Conservation (phyloP, 1,140 invertebrate genomes). For the Metopolophium dirhodum region DNA sequence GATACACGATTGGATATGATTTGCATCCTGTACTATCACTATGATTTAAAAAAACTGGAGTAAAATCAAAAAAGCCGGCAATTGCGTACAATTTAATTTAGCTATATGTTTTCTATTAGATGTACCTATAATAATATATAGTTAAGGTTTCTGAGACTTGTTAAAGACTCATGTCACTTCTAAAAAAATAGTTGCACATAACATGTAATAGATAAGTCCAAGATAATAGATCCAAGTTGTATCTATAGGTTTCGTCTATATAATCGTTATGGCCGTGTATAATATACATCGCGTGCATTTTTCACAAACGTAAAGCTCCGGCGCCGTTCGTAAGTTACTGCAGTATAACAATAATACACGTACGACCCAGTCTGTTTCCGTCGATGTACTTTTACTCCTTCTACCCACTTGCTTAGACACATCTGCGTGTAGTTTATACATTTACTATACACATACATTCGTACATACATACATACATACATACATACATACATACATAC, state of each 20-base stretch:
- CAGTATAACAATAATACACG: background rate
- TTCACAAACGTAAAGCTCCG: background rate
- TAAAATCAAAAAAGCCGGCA: background rate
- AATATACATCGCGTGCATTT: background rate
- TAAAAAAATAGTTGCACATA: background rate
- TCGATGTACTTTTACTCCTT: background rate
- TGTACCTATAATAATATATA: too few relatives aligned
- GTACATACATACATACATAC: too few relatives aligned
- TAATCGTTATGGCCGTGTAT: background rate
- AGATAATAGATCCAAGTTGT: background rate
- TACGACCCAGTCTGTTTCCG: background rate
- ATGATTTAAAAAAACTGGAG: background rate
- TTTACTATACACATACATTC: too few relatives aligned
- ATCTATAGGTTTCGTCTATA: background rate
- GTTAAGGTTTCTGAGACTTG: background rate
- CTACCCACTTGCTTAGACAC: background rate
- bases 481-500: too few relatives aligned
- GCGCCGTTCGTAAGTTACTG: too few relatives aligned
- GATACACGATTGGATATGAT: background rate
- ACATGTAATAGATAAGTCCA: background rate
- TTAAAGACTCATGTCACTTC: background rate
- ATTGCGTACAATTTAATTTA: background rate
- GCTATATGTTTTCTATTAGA: background rate
- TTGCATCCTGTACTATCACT: background rate
- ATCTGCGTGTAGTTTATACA: too few relatives aligned